These are phyloP conservation scores for Lagorchestes hirsutus DNA, from an alignment of 2,797 vertebrate species.

Conservation along the genomic window DNA sequence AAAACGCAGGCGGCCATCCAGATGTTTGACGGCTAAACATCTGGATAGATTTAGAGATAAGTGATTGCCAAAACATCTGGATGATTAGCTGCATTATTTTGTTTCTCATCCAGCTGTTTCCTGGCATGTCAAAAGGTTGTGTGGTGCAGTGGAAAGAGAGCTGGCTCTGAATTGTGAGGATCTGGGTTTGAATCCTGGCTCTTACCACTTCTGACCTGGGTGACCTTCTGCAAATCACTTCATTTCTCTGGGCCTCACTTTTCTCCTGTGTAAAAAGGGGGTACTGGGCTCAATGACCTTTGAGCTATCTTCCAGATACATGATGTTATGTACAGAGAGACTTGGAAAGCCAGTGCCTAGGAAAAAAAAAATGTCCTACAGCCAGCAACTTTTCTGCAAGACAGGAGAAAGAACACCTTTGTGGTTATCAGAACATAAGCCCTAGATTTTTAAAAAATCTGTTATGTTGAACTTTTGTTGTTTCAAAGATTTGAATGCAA, in stretches of 20 bases:
- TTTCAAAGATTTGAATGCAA: slow-evolving; percentile 56
- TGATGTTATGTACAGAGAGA: neutral
- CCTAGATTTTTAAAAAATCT: neutral
- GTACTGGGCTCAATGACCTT: neutral
- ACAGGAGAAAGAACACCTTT: neutral
- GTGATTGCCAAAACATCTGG: slow-evolving; percentile 36
- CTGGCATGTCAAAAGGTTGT: neutral
- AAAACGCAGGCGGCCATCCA: slow-evolving; percentile 38
- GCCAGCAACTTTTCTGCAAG: slow-evolving; percentile 41
- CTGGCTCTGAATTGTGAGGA: neutral
- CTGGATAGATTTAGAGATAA: slow-evolving; percentile 55
- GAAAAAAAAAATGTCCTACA: slow-evolving; percentile 1
- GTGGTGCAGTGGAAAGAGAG: neutral
- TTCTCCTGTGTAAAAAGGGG: neutral
- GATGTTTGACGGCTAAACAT: slow-evolving; percentile 50
- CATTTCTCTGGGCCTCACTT: neutral
- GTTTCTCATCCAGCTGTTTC: slow-evolving; percentile 36
- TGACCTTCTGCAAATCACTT: neutral
- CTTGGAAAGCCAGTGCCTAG: slow-evolving; percentile 7
- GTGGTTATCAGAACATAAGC: neutral
- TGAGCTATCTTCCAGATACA: neutral
- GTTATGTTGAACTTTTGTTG: slow-evolving; percentile 46
- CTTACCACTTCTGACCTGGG: neutral
- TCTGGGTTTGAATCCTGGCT: neutral
- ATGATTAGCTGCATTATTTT: slow-evolving; percentile 35